Evolutionary conservation across 2,888 invertebrate genomes (phyloP), one percentile per base, ranked within the genome.

Genomic region (Ceramica pisi): DNA sequence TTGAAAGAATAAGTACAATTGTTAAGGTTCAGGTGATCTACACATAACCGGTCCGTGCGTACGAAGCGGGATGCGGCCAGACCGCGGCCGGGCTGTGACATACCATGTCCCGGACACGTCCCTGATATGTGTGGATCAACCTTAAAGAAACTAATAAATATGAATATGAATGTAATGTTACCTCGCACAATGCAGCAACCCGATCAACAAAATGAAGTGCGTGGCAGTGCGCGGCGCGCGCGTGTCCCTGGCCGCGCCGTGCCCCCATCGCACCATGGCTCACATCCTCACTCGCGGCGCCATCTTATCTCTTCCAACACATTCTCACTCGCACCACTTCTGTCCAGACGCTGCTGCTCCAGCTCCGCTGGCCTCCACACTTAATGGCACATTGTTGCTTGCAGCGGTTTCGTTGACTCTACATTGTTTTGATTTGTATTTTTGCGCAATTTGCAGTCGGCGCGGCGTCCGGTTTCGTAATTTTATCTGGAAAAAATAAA

Each of bases 251-350:
- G 86, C 83, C 87, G 91, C 93, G 93, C 93, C 90, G 87, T 91
- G 93, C 90, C 90, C 92, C 87, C 95, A 94, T 94, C 82, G 92
- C 90, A 90, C 90, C 95, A 95, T 95, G 89, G 88, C 92, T 95
- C 92, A 95, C 95, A 95, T 95, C 94, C 91, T 94, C 90, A 85
- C 89, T 87, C 82, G 66, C 72, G 70, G 53, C 62, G 72, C 70
- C 64, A 86, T 81, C 66, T 87, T 89, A 91, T 90, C 88, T 86
- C 76, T 87, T 86, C 75, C 85, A 88, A 88, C 87, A 88, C 90
- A 91, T 90, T 71, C 77, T 81, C 73, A 75, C 81, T 68, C 65
- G 46, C 70, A 61, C 67, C 53, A 10, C 10, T 55, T 60, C 61
- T 35, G 61, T 71, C 70, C 67, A 57, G 46, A 16, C 7, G 4